A percentile compares a stretch with the other conserved stretches of the same genome.
Evolutionary conservation across 2,888 invertebrate species (phyloP).

Genomic region (Chaetoderma sp.): DNA sequence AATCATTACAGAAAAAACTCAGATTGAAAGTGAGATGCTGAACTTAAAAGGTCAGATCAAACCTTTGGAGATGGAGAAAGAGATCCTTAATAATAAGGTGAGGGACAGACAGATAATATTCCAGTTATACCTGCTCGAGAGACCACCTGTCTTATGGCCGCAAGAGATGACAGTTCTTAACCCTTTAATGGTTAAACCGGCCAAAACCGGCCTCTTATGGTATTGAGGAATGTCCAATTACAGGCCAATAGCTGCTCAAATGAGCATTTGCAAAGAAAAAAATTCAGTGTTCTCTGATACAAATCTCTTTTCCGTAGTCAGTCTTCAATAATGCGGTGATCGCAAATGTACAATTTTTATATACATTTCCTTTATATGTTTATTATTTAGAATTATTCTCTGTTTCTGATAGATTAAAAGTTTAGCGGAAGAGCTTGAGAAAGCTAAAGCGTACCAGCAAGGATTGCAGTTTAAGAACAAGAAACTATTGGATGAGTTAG

Average conservation of each 20-base stretch:
- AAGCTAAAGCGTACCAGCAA: conserved; percentile 43
- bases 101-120: not conserved
- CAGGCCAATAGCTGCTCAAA: not conserved
- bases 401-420: conserved; percentile 35
- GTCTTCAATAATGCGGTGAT: too few species aligned
- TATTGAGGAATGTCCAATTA: too few species aligned
- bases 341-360: too few species aligned
- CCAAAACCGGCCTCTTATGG: not conserved
- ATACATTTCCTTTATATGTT: not conserved
- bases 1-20: conserved; percentile 59
- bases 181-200: too few species aligned
- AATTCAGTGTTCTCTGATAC: too few species aligned
- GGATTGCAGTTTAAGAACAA: conserved; percentile 55
- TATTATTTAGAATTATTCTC: not conserved
- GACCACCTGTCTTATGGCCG: too few species aligned
- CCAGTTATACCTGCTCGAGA: not conserved
- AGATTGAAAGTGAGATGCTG: conserved; percentile 56
- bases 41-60: conserved; percentile 46
- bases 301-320: too few species aligned
- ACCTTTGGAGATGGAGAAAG: conserved; percentile 45
- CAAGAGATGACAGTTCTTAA: too few species aligned
- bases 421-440: conserved; percentile 44
- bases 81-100: conserved; percentile 48
- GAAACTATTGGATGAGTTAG: conserved; percentile 47
- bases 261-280: too few species aligned